Evolutionary conservation across 2,888 invertebrate genomes (phyloP), one percentile per base, ranked within the genome.

Genomic region (Frankliniella intonsa): DNA sequence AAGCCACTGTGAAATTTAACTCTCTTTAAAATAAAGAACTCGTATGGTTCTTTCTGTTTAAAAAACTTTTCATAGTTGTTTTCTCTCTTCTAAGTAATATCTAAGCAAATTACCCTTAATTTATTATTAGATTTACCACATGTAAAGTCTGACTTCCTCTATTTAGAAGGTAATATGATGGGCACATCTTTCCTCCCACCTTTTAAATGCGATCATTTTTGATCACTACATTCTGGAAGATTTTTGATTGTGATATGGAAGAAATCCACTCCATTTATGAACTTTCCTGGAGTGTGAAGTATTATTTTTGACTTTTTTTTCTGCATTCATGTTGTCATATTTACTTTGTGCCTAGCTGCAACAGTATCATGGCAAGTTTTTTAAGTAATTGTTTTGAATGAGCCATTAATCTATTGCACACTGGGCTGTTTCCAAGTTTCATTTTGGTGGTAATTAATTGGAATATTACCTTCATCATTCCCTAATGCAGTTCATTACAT

Each of bases 81-180:
- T 38, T 38, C 38, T 38, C 38, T 38, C 38, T 38, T 38, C 38
- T 38, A 38, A 38, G 38, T 38, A 38, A 38, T 38, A 38, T 38
- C 38, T 38, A 38, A 38, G 38, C 2, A 55, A 55, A 14, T 76
- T 76, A 69, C 22, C 22, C 19, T 22, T 69, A n/a, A 69, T 69
- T n/a, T 65, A 65, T 65, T 25, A 76, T 12, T 12, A 76, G 22
- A 25, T 76, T 76, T 22, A 25, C 12, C 22, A 8, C 25, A 25
- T 76, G 22, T 76, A 25, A 76, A 76, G 69, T 76, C 69, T 76
- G 69, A 76, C 69, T 76, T 76, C 22, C 69, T 11, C 22, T n/a
- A 11, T 22, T n/a, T 22, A n/a, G 22, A 22, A 22, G 69, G 22
- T 69, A 22, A 9, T 22, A 69, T 9, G 69, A n/a, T 22, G 69